Percentiles rank a stretch among this genome's conserved stretches.
Conservation (phyloP, 2,113 vertebrate species). For the Potamarius usumacintae region DNA sequence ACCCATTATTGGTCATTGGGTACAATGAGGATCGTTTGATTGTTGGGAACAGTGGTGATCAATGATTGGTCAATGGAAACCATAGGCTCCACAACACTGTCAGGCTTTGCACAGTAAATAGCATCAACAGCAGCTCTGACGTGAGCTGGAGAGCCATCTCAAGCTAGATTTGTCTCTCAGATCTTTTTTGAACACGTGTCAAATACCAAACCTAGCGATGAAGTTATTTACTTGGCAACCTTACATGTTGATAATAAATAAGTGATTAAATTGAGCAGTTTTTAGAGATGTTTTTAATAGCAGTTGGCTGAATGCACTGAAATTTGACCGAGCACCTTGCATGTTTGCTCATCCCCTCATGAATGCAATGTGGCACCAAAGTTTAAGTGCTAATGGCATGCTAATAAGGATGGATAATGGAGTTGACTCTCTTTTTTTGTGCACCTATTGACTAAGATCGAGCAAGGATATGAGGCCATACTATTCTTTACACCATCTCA, state of each 20-base stretch:
- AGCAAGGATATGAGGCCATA: slow-evolving; percentile 42
- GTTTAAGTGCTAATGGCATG: slow-evolving; percentile 51
- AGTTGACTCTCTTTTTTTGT: slow-evolving; percentile 49
- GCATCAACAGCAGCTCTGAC: neutral
- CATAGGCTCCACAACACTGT: neutral
- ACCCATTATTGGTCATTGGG: neutral
- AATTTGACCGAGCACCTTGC: neutral
- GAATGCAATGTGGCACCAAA: slow-evolving; percentile 43
- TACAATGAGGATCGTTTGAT: neutral
- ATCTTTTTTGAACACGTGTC: neutral
- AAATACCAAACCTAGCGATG: neutral
- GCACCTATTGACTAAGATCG: slow-evolving; percentile 37
- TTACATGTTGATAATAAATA: neutral
- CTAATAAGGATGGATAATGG: slow-evolving; percentile 60
- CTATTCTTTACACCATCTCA: slow-evolving; percentile 55
- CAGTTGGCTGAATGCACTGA: neutral
- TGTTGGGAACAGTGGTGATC: neutral
- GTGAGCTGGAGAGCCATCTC: neutral
- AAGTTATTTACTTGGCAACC: neutral
- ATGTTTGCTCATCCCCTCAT: slow-evolving; percentile 30
- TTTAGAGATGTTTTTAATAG: neutral
- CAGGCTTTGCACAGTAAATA: neutral
- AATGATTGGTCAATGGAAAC: neutral
- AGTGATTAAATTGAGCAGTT: neutral
- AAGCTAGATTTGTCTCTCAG: neutral